These are phyloP conservation scores for Torymus auratus DNA, from an alignment of 2,888 invertebrate genomes.

Conservation along the genomic window DNA sequence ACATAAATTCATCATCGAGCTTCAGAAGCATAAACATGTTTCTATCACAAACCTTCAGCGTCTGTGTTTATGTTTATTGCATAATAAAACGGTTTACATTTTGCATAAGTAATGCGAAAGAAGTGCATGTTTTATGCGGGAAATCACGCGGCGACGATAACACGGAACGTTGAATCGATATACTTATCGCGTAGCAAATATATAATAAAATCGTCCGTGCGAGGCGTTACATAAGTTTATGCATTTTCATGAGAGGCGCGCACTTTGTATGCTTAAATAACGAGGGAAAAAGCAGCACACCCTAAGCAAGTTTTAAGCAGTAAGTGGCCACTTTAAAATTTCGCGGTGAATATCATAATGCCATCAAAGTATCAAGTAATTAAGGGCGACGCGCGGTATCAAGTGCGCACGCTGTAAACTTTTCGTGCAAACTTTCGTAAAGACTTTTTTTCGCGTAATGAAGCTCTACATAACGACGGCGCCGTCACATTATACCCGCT, in stretches of 20 bases:
- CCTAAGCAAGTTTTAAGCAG: constrained; percentile 10
- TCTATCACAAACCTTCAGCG: background rate
- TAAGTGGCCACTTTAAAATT: constrained; percentile 16
- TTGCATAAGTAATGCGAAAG: too few species aligned
- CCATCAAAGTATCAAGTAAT: constrained; percentile 18
- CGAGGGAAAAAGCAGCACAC: background rate
- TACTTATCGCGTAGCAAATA: too few species aligned
- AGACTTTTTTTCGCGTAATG: background rate
- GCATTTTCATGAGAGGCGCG: background rate
- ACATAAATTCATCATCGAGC: background rate
- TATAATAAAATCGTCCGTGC: too few species aligned
- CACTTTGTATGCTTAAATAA: background rate
- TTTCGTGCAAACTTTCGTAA: background rate
- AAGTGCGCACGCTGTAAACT: background rate
- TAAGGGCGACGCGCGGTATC: constrained; percentile 3
- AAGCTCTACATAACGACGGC: background rate
- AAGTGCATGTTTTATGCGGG: too few species aligned
- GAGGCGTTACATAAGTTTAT: background rate
- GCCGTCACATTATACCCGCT: too few species aligned
- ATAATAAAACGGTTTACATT: too few species aligned
- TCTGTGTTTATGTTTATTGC: too few species aligned
- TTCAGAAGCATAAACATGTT: background rate
- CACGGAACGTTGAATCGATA: too few species aligned
- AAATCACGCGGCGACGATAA: too few species aligned
- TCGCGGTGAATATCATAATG: background rate